Evolutionary conservation across 2,888 invertebrate genomes (phyloP).

Genomic region (Scelioninae gen. 1): DNA sequence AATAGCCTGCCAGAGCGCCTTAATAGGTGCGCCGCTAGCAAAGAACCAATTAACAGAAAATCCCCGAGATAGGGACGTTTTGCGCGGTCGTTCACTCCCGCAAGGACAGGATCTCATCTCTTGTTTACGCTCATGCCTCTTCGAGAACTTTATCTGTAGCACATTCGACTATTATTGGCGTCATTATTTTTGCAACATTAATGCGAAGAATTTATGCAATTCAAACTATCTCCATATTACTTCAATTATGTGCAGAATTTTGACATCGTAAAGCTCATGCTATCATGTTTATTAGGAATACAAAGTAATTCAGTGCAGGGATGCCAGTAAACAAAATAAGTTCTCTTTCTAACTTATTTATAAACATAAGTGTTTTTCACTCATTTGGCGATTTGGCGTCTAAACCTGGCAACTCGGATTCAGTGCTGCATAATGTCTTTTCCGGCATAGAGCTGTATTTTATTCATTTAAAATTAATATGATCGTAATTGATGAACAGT

Average conservation of each 20-base stretch:
- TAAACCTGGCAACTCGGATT: too few relatives aligned
- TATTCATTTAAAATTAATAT: not conserved
- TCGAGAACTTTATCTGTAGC: constrained; percentile 71
- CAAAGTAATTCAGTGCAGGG: not conserved
- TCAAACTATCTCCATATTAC: constrained; percentile 16
- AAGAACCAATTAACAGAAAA: constrained; percentile 79
- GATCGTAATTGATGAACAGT: not conserved
- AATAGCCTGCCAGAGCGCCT: constrained; percentile 74
- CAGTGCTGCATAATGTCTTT: not conserved
- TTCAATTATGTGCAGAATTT: constrained; percentile 14
- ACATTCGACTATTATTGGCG: constrained; percentile 69
- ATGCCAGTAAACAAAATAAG: too few relatives aligned
- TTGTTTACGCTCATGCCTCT: constrained; percentile 74
- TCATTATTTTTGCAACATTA: constrained; percentile 41
- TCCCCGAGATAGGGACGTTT: constrained; percentile 73
- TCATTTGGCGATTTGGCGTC: too few relatives aligned
- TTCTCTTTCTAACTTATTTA: too few relatives aligned
- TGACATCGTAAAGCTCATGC: not conserved
- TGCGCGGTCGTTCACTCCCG: constrained; percentile 73
- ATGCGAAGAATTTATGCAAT: constrained; percentile 26
- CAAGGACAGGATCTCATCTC: constrained; percentile 75
- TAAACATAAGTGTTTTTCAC: too few relatives aligned
- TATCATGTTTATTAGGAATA: not conserved
- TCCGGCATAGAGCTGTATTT: not conserved
- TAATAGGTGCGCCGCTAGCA: constrained; percentile 75